A percentile compares a stretch with the other conserved stretches of the same genome.
phyloP scores from a whole-genome alignment of 2,113 vertebrate genomes.

The Lota lota region DNA sequence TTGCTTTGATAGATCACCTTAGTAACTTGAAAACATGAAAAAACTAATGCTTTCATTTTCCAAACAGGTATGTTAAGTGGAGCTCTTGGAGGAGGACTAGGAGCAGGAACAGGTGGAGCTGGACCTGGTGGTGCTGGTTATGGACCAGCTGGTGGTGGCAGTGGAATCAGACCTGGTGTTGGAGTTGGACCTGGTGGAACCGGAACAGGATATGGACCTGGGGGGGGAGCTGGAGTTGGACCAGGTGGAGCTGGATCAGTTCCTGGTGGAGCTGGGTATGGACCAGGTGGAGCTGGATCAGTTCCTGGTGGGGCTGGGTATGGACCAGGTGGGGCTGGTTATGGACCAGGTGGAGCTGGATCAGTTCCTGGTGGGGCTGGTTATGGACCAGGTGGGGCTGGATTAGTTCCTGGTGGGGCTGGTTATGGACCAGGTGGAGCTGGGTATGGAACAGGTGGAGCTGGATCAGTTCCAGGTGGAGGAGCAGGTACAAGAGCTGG shows the following conservation, averaged over 20 bases:
- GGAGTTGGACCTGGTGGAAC: slow-evolving; percentile 30
- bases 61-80: slow-evolving; percentile 11
- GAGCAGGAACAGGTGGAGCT: not conserved
- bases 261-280: slow-evolving; percentile 8
- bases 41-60: too few relatives aligned
- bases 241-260: slow-evolving; percentile 3
- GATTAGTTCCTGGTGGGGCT: too few relatives aligned
- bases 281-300: slow-evolving; percentile 22
- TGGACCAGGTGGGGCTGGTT: not conserved
- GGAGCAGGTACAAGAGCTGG: too few relatives aligned
- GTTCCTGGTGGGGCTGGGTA: slow-evolving; percentile 4
- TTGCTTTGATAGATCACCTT: too few relatives aligned
- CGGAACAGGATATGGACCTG: not conserved
- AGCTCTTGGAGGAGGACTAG: not conserved
- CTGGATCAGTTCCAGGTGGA: slow-evolving; percentile 28
- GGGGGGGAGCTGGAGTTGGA: not conserved
- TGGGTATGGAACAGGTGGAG: too few relatives aligned
- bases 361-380: slow-evolving; percentile 25
- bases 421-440: too few relatives aligned
- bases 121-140: not conserved
- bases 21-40: too few relatives aligned
- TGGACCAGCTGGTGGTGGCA: slow-evolving; percentile 16
- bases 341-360: slow-evolving; percentile 13
- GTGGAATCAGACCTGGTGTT: not conserved
- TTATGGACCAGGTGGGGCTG: too few relatives aligned